Percentiles rank a stretch among this genome's conserved stretches.
Evolutionary conservation across 1,140 invertebrate species (phyloP).

Genomic region (Macrobrachium nipponense): DNA sequence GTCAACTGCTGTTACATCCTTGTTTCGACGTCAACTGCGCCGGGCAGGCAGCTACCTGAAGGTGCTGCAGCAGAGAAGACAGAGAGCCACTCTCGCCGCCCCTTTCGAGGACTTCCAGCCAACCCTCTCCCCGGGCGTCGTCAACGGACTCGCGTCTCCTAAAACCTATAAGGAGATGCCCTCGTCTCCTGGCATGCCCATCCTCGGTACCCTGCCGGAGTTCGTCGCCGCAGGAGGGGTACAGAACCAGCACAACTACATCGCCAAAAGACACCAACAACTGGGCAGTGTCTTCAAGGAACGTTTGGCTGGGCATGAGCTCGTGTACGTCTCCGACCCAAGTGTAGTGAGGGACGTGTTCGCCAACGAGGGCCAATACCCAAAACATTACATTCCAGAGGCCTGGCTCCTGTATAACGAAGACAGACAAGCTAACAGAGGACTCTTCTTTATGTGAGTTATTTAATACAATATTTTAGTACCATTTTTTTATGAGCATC

Average conservation of each 20-base stretch:
- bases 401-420: slow-evolving; percentile 85
- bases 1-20: neutral
- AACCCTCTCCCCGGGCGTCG: neutral
- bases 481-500: neutral
- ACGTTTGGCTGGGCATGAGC: slow-evolving; percentile 75
- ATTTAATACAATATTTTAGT: slow-evolving; percentile 19
- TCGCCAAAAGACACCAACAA: slow-evolving; percentile 73
- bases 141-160: neutral
- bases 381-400: slow-evolving; percentile 83
- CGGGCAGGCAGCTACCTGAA: neutral
- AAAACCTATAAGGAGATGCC: slow-evolving; percentile 39
- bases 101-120: neutral
- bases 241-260: slow-evolving; percentile 34
- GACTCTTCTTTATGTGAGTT: slow-evolving; percentile 87
- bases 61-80: neutral
- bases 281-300: slow-evolving; percentile 83
- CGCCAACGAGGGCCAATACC: slow-evolving; percentile 81
- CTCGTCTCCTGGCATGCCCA: slow-evolving; percentile 12
- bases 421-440: slow-evolving; percentile 77
- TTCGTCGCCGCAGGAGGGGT: slow-evolving; percentile 37
- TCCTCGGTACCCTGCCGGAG: slow-evolving; percentile 30
- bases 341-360: slow-evolving; percentile 79
- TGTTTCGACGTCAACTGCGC: slow-evolving; percentile 25
- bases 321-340: slow-evolving; percentile 80
- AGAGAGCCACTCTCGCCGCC: slow-evolving; percentile 9